A percentile compares a stretch with the other conserved stretches of the same genome.
These are phyloP conservation scores for Phortica variegata DNA, from an alignment of 1,140 invertebrate genomes.

Conservation along the genomic window DNA sequence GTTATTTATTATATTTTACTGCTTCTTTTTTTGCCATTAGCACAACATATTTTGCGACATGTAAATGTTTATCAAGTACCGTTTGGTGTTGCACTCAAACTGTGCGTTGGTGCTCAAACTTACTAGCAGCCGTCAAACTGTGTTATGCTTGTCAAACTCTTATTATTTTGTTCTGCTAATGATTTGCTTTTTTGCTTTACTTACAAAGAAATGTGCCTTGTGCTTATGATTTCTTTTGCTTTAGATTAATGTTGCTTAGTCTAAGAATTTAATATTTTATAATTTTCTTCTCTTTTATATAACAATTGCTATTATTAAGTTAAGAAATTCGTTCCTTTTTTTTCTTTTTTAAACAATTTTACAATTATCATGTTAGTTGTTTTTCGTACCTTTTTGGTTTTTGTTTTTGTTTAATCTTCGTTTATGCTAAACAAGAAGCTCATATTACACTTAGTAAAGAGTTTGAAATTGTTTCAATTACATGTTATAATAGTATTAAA, in stretches of 20 bases:
- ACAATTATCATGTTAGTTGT: constrained; percentile 13
- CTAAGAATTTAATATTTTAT: too few species aligned
- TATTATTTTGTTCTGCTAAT: too few species aligned
- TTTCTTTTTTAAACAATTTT: constrained; percentile 30
- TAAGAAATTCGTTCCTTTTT: constrained; percentile 40
- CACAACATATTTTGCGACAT: too few species aligned
- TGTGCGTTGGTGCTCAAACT: not conserved
- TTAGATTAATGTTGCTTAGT: constrained; percentile 1
- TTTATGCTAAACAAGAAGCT: constrained; percentile 22
- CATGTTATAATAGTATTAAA: constrained; percentile 1
- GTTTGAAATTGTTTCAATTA: constrained; percentile 1
- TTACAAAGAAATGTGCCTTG: constrained; percentile 15
- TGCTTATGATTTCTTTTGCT: constrained; percentile 5
- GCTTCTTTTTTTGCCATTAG: too few species aligned
- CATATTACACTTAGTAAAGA: constrained; percentile 11
- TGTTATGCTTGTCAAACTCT: too few species aligned
- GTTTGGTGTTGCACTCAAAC: not conserved
- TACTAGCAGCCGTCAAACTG: too few species aligned
- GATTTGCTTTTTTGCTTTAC: too few species aligned
- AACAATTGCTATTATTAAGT: constrained; percentile 30
- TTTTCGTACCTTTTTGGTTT: not conserved
- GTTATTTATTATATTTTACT: not conserved
- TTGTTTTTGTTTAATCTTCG: constrained; percentile 3
- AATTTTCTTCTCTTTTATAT: constrained; percentile 15
- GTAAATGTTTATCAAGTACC: too few species aligned